phyloP scores from a whole-genome alignment of 2,888 invertebrate species.

The Imbricaverruca yamaguchii region DNA sequence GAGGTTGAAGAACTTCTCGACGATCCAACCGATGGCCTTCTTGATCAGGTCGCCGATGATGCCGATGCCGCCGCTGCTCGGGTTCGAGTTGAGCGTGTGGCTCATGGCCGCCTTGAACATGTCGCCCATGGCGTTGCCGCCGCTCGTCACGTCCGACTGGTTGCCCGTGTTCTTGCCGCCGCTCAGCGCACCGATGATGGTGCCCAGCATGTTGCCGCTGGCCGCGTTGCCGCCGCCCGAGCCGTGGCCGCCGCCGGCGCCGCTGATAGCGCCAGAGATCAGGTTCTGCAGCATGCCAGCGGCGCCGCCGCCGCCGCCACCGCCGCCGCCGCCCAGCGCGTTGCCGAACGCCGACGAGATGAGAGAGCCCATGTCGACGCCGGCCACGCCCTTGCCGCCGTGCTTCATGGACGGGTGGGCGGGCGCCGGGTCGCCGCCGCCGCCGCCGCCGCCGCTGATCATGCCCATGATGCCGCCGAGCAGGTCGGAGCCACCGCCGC shows the following conservation, averaged over 20 bases:
- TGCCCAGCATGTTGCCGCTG: conserved; percentile 13
- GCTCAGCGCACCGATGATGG: conserved; percentile 12
- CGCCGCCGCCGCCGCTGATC: not conserved
- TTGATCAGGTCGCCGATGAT: conserved; percentile 9
- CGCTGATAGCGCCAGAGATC: not conserved
- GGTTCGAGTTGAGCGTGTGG: not conserved
- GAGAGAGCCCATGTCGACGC: not conserved
- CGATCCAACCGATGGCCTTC: conserved; percentile 20
- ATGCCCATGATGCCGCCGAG: conserved; percentile 20
- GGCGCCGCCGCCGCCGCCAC: conserved; percentile 11
- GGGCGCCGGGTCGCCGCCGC: not conserved
- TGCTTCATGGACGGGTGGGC: not conserved
- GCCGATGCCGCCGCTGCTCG: not conserved
- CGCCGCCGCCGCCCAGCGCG: conserved; percentile 14
- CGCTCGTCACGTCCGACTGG: conserved; percentile 1
- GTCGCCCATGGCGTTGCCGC: conserved; percentile 11
- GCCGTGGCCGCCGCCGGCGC: conserved; percentile 7
- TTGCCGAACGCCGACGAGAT: conserved; percentile 12
- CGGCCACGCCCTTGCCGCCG: conserved; percentile 8
- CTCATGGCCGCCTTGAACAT: conserved; percentile 17
- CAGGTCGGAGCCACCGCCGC: not conserved
- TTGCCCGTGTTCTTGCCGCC: not conserved
- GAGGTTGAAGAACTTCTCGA: conserved; percentile 18
- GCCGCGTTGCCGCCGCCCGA: not conserved
- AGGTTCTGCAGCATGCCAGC: not conserved